Conservation (phyloP, 2,113 vertebrate genomes). For the Mormyrus iriodes region DNA sequence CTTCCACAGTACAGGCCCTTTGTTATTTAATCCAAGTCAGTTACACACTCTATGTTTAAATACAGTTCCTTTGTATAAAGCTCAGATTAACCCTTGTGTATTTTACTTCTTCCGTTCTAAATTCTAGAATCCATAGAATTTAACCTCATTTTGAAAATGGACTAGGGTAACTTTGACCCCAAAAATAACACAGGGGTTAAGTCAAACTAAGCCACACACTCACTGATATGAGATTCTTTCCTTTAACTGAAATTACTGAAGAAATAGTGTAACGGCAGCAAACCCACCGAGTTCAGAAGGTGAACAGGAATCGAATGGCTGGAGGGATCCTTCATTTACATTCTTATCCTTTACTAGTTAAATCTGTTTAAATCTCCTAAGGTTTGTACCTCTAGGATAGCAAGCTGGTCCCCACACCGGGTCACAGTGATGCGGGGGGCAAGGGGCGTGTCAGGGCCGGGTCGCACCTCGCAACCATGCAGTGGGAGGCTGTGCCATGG, state of each 20-base stretch:
- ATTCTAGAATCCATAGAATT: too few species aligned
- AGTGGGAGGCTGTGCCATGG: slow-evolving; percentile 63
- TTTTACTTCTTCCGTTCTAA: too few species aligned
- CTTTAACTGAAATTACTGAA: background rate
- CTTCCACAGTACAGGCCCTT: background rate
- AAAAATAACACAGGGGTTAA: too few species aligned
- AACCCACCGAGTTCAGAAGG: background rate
- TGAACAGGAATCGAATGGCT: background rate
- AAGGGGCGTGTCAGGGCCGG: slow-evolving; percentile 27
- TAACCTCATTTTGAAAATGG: too few species aligned
- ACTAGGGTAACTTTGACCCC: too few species aligned
- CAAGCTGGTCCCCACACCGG: slow-evolving; percentile 58
- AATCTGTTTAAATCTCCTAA: background rate
- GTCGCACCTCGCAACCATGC: slow-evolving; percentile 54
- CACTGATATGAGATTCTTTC: background rate
- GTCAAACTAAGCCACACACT: too few species aligned
- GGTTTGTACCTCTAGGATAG: slow-evolving; percentile 62
- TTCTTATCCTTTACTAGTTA: background rate
- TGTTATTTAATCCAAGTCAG: background rate
- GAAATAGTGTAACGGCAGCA: background rate
- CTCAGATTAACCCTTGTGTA: too few species aligned
- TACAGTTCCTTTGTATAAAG: background rate
- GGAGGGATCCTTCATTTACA: background rate
- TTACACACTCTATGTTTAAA: background rate
- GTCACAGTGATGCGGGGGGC: slow-evolving; percentile 60